Conservation (phyloP, 2,888 invertebrate genomes). For the Drosophila hamatofila region DNA sequence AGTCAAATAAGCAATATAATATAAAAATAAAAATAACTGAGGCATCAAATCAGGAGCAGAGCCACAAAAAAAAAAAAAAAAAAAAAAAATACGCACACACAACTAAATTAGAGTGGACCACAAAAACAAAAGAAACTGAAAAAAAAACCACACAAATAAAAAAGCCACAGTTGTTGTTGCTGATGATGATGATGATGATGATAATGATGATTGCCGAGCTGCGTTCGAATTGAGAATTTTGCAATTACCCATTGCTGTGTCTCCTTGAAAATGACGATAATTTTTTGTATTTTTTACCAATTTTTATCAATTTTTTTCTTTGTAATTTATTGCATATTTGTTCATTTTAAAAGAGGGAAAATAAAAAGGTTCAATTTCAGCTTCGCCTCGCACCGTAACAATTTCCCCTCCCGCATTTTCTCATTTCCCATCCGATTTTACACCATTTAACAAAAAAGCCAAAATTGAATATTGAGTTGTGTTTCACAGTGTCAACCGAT, state of each 20-base stretch:
- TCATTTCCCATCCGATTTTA: not conserved
- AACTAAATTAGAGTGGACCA: constrained; percentile 35
- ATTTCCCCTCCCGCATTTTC: not conserved
- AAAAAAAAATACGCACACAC: constrained; percentile 3
- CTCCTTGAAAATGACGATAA: constrained; percentile 56
- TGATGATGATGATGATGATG: not conserved
- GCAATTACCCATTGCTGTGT: constrained; percentile 50
- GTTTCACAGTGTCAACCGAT: constrained; percentile 40
- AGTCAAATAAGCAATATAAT: constrained; percentile 7
- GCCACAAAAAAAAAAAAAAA: constrained; percentile 11
- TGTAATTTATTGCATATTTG: constrained; percentile 68
- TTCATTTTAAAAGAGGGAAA: constrained; percentile 18
- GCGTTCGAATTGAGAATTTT: constrained; percentile 50
- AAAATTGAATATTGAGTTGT: constrained; percentile 70
- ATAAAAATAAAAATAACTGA: constrained; percentile 20
- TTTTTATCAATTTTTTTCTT: constrained; percentile 38
- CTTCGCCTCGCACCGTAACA: not conserved
- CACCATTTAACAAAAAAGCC: constrained; percentile 4
- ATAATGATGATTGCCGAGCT: constrained; percentile 29
- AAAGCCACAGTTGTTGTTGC: constrained; percentile 43
- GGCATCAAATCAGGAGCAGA: constrained; percentile 41
- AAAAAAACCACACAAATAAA: constrained; percentile 29
- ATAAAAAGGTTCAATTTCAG: constrained; percentile 38
- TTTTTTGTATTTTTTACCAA: constrained; percentile 20
- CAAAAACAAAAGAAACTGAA: constrained; percentile 16